Percentiles rank a stretch among this genome's conserved stretches.
Conservation (phyloP, 2,113 vertebrate species). For the Ophiodon elongatus region DNA sequence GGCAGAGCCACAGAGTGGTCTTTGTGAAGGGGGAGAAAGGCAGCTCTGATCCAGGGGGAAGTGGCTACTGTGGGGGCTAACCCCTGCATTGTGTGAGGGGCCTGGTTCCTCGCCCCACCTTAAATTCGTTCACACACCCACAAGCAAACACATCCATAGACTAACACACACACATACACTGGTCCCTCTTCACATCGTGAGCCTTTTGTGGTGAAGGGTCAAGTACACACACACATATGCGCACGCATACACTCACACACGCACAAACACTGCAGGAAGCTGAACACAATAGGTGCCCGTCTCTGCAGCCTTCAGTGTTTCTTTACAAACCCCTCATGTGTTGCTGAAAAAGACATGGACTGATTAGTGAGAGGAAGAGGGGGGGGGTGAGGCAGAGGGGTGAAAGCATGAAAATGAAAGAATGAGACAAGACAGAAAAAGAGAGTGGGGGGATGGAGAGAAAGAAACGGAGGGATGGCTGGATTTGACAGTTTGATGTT, state of each 20-base stretch:
- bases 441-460: conserved; percentile 3
- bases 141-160: conserved; percentile 24
- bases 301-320: conserved; percentile 68
- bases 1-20: conserved; percentile 81
- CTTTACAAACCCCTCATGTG: conserved; percentile 74
- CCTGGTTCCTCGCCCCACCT: conserved; percentile 76
- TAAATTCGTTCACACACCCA: conserved; percentile 60
- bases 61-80: conserved; percentile 76
- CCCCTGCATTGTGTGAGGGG: conserved; percentile 79
- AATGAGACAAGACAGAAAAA: conserved; percentile 51
- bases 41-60: conserved; percentile 84
- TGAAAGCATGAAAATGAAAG: conserved; percentile 50
- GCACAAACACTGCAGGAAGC: conserved; percentile 70
- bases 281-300: conserved; percentile 73
- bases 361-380: conserved; percentile 53
- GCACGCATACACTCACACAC: conserved; percentile 29
- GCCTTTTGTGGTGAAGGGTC: conserved; percentile 16
- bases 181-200: conserved; percentile 51
- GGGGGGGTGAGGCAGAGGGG: conserved; percentile 30
- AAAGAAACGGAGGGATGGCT: conserved; percentile 35
- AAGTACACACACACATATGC: conserved; percentile 14
- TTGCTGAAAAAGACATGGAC: conserved; percentile 69
- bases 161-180: background rate
- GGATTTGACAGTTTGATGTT: conserved; percentile 68
- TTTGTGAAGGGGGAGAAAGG: conserved; percentile 84